Base-by-base conservation (phyloP, 2,797 vertebrate genomes). In the Paratrypauchen microcephalus region DNA sequence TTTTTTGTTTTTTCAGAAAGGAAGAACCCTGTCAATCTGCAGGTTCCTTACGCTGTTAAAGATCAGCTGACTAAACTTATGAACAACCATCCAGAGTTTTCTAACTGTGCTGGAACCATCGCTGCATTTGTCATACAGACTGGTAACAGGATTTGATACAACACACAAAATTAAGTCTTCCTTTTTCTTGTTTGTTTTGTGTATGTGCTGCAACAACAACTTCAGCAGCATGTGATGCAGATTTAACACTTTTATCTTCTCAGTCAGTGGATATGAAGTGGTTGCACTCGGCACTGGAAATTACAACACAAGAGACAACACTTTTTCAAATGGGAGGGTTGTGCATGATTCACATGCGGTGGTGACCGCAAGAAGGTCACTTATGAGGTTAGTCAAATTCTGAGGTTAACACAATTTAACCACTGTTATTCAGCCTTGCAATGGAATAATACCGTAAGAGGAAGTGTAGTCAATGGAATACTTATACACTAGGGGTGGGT, bases 201-300 rank as follows among this genome's bases (percentile, higher is more conserved):
- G 41, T 15, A 3, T 54, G 52, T 54, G 23, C n/a, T 23, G 9
- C 1, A 54, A 23, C 2, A 23, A 54, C 1, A 26, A 26, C 24
- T 63, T 13, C n/a, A 60, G 48, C 21, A 23, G 21, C 21, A 24
- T 24, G 21, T 55, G 52, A 26, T 48, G 12, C 6, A 45, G 41
- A 5, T 32, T 70, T 9, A 48, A 69, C 8, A 19, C 16, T 0
- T 68, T 3, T 75, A 0, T 56, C 32, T 55, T 3, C 3, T 1
- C 32, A 94, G 94, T 83, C 26, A 69, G 41, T 12, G 77, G 76
- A 18, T 94, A 41, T 80, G 94, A 98, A 72, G 95, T 98, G 50
- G 92, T 98, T 2, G 97, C 97, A 74, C 11, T 99, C 2, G 97
- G 96, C 70, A 97, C 96, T 0, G 97, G 97, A 18, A 93, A 94